Base-by-base conservation (phyloP, 2,113 vertebrate species). In the Cheirogaleus medius region DNA sequence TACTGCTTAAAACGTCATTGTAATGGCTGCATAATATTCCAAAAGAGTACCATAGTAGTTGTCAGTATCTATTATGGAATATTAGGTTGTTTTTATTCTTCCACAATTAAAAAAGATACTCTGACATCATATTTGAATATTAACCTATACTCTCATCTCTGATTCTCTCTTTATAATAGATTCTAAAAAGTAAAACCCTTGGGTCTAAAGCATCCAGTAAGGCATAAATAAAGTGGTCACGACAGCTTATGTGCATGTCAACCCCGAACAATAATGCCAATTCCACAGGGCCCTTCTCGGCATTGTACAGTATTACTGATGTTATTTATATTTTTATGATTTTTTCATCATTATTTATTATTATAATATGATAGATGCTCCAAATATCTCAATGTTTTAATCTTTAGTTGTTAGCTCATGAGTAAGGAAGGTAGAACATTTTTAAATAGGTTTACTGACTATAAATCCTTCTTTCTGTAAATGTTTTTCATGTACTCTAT, bases 341-440 rank as follows among this genome's bases (percentile, higher is more conserved):
- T 27, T 83, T 15, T 66, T 39, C 3, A 23, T 44, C n/a, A 47
- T 21, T 47, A 34, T 90, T 77, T 60, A 39, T 69, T 94, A 56
- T 63, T 89, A 87, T 58, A 54, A 52, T 34, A 47, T 60, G 9
- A 49, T 39, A 92, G 5, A 17, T 71, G 1, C 39, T 20, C 11
- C 60, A 60, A 60, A 2, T 52, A 68, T 37, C 25, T 92, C 34
- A 68, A 17, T 52, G 27, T 86, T 91, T 92, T 71, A 49, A 76
- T 87, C 94, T 78, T 87, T 3, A 64, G 14, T 63, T 91, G 56
- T 87, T 68, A 91, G 13, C 25, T 95, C 25, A 47, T 47, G 37
- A 83, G 15, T 66, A 60, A 44, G 3, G 42, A 49, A 39, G 3
- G 14, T 52, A 56, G 20, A 87, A 78, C 29, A 90, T 52, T 29